Evolutionary conservation across 2,797 vertebrate species (phyloP).

Genomic region (Poeciliopsis infans): DNA sequence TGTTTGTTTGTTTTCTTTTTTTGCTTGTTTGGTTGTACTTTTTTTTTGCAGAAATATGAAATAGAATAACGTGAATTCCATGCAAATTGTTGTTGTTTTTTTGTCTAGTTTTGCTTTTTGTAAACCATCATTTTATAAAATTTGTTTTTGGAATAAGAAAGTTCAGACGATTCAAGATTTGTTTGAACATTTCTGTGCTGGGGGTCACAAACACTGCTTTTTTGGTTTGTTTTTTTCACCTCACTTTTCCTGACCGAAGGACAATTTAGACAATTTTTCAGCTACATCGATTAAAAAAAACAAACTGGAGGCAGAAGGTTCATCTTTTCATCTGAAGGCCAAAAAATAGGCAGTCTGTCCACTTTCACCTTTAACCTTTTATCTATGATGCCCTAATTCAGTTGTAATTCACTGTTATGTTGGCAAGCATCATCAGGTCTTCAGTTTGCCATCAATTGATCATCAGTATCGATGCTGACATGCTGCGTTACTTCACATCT

Average conservation of each 20-base stretch:
- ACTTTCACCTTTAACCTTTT: not conserved
- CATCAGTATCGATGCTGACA: not conserved
- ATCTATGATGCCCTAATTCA: not conserved
- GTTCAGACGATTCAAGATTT: too few species aligned
- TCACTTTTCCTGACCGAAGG: not conserved
- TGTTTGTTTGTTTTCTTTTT: too few species aligned
- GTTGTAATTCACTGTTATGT: not conserved
- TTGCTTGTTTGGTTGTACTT: too few species aligned
- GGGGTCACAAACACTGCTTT: not conserved
- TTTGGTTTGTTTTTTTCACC: not conserved
- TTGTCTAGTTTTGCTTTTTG: too few species aligned
- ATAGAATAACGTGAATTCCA: too few species aligned
- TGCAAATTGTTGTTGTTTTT: too few species aligned
- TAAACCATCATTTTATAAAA: too few species aligned
- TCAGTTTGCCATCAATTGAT: not conserved
- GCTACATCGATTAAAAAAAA: not conserved
- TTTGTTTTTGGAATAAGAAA: too few species aligned
- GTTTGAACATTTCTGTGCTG: not conserved
- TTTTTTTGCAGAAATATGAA: too few species aligned
- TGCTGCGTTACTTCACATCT: not conserved
- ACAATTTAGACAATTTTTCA: not conserved
- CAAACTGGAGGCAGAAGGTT: not conserved
- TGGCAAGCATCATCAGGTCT: not conserved
- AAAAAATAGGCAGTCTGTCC: too few species aligned
- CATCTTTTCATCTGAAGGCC: not conserved